Base-by-base conservation (phyloP, 2,797 vertebrate species). In the Stomatorhinus walkeri region DNA sequence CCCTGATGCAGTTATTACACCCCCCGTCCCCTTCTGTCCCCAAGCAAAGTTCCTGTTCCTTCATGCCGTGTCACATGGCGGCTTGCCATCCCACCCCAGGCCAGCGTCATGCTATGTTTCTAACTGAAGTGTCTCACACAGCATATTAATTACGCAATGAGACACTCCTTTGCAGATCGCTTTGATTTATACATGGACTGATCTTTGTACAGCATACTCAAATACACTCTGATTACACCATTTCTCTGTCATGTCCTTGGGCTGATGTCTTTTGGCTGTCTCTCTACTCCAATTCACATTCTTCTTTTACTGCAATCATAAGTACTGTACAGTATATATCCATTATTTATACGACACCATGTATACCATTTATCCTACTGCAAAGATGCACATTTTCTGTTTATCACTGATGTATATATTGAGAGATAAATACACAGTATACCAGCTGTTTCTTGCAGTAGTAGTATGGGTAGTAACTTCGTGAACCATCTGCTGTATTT, bases 161-260 rank as follows among this genome's bases (percentile, higher is more conserved):
- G 72, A 19, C 14, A 79, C 19, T 19, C 72, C 72, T 79, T 43
- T 46, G 19, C 72, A 43, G 10, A 43, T 79, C 19, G 16, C 40
- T 79, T 79, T 79, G 72, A 79, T 43, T 79, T 72, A 72, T 72
- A 72, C 64, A 72, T 36, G 64, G 72, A 46, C 72, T 79, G 72
- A 79, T 43, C 72, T n/a, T 79, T 79, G 72, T 43, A 79, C 36
- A 79, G 32, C 32, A 79, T 79, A 40, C 72, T 79, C 36, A 79
- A 40, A 43, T 79, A 43, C 1, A 2, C 40, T 43, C 72, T 43
- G 72, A 79, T 79, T 79, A 79, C 36, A 79, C 72, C 40, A 79
- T 43, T 40, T 79, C 72, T 79, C 40, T 43, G 72, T 79, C 72
- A 43, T 79, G 72, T 79, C 72, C 72, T 79, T 79, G 72, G 72